A percentile compares a stretch with the other conserved stretches of the same genome.
Evolutionary conservation across 2,888 invertebrate genomes (phyloP).

Genomic region (Drosophila acutilabella): DNA sequence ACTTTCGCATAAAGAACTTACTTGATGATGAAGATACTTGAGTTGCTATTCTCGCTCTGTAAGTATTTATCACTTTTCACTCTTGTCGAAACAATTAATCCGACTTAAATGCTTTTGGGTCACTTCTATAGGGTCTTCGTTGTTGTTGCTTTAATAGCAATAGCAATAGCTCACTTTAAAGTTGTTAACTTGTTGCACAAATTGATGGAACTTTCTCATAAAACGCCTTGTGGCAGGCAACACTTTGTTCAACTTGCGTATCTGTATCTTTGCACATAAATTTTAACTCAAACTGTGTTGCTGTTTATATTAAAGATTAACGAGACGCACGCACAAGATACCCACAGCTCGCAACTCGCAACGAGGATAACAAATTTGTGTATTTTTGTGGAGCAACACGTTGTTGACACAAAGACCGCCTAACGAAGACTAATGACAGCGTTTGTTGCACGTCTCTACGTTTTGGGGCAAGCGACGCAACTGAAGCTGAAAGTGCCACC

Average conservation of each 20-base stretch:
- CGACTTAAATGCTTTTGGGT: slow-evolving; percentile 3
- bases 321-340: slow-evolving; percentile 43
- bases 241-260: slow-evolving; percentile 26
- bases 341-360: not conserved
- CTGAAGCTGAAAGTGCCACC: slow-evolving; percentile 12
- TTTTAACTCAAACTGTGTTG: slow-evolving; percentile 19
- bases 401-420: slow-evolving; percentile 84
- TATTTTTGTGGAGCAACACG: slow-evolving; percentile 77
- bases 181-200: slow-evolving; percentile 66
- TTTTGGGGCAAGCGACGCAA: slow-evolving; percentile 10
- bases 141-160: slow-evolving; percentile 8
- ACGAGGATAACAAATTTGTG: slow-evolving; percentile 12
- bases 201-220: slow-evolving; percentile 29
- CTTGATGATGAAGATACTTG: slow-evolving; percentile 18
- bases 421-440: slow-evolving; percentile 81
- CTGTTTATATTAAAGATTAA: slow-evolving; percentile 36
- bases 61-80: not conserved
- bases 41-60: not conserved
- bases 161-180: slow-evolving; percentile 45
- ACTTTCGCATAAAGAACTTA: slow-evolving; percentile 40
- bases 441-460: slow-evolving; percentile 17
- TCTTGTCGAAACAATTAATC: slow-evolving; percentile 9
- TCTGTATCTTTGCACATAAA: slow-evolving; percentile 9
- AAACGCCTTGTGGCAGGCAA: slow-evolving; percentile 16
- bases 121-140: slow-evolving; percentile 2